Base-by-base conservation (phyloP, 2,888 invertebrate genomes). In the Frankliniella fusca region DNA sequence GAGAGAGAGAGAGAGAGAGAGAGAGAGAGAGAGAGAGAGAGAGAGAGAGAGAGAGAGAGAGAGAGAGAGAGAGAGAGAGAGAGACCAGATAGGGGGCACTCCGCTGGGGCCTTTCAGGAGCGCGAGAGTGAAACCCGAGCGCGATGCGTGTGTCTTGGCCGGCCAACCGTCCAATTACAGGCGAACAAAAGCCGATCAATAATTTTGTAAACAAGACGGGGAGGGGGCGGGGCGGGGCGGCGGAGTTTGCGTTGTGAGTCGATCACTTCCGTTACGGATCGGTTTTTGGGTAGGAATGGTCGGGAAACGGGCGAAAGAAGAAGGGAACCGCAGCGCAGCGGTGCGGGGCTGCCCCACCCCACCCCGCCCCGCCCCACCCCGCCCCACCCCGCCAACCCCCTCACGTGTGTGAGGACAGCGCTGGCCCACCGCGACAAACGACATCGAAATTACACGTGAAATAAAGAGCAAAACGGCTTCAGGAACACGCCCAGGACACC, bases 191-290 rank as follows among this genome's bases (percentile, higher is more conserved):
- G 70, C 23, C 70, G 70, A 76, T 76, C 70, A 76, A 76, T 76
- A 76, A 76, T 76, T 76, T 76, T 76, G 70, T 76, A 76, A 76
- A 76, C 70, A 76, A 76, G 70, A 76, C 70, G 70, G 70, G 10
- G 70, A 7, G 27, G 10, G 70, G 7, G 70, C n/a, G 70, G 54
- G 54, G 18, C 15, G 54, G 20, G 54, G 54, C 54, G 54, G 54
- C 15, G 10, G 54, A 15, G 54, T 54, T 54, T 54, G 20, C 54
- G 54, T 20, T 20, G 70, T 76, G 61, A 27, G 70, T 76, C 70
- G 70, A 76, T 27, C 70, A 23, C 70, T 76, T 76, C 70, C 70
- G 70, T 27, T 76, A 27, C 70, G 70, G 70, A 76, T 76, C 70
- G 27, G 70, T 76, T 76, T 76, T 76, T 23, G 70, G 70, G 70